Percentiles rank a stretch among this genome's conserved stretches.
Conservation (phyloP, 2,797 vertebrate genomes). For the Acropternis orthonyx region DNA sequence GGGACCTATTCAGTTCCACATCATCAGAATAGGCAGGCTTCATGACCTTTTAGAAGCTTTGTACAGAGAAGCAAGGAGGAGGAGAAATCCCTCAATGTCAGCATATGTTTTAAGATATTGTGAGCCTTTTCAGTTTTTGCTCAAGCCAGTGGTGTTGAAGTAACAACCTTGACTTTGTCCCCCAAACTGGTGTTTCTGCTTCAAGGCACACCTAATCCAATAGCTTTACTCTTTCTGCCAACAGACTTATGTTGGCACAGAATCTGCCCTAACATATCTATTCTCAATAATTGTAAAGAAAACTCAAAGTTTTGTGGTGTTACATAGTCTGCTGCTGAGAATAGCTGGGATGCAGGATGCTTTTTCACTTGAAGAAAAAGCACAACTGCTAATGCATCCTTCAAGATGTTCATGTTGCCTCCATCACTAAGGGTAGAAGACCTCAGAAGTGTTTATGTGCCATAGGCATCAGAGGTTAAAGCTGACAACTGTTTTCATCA, state of each 20-base stretch:
- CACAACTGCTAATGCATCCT: background rate
- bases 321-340: background rate
- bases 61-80: background rate
- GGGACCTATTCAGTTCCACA: background rate
- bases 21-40: background rate
- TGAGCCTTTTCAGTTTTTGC: background rate
- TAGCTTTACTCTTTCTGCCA: background rate
- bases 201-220: background rate
- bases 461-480: background rate
- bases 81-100: background rate
- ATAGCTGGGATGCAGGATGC: background rate
- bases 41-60: background rate
- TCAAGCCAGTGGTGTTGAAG: background rate
- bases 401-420: background rate
- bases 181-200: background rate
- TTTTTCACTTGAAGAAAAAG: background rate
- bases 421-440: background rate
- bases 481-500: background rate
- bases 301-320: background rate
- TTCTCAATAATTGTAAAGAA: background rate
- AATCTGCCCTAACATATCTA: background rate
- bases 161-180: background rate
- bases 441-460: background rate
- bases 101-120: background rate
- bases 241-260: background rate